Evolutionary conservation across 64 coral and sea anemone genomes (phyloP).

Genomic region (Catalaphyllia jardinei): DNA sequence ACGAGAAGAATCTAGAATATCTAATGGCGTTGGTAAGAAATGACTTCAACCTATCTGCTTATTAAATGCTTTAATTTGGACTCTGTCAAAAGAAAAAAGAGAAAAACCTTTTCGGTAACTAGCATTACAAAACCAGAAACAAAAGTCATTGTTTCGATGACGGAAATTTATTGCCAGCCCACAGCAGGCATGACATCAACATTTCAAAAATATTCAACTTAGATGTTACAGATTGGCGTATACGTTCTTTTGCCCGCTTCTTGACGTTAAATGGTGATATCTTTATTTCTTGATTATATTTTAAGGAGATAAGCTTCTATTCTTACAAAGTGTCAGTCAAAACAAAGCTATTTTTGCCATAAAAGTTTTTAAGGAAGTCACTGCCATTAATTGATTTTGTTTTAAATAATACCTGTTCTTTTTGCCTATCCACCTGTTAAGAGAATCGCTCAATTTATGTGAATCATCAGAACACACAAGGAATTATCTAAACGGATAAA

Average conservation of each 20-base stretch:
- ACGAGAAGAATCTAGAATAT: too few species aligned
- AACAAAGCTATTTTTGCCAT: too few species aligned
- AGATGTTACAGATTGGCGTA: neutral
- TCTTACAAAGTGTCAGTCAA: neutral
- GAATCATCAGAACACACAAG: too few species aligned
- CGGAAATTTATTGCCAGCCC: neutral
- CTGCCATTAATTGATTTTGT: too few species aligned
- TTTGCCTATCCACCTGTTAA: neutral
- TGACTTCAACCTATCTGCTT: too few species aligned
- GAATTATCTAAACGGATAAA: too few species aligned
- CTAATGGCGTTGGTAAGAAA: too few species aligned
- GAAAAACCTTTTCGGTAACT: too few species aligned
- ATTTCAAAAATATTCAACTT: neutral
- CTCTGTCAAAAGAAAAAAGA: too few species aligned
- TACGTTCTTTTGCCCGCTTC: neutral
- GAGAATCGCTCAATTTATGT: neutral
- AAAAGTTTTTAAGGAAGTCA: too few species aligned
- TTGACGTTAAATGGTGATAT: neutral
- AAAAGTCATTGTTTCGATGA: neutral
- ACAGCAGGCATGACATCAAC: neutral
- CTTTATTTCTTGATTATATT: neutral
- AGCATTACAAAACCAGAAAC: neutral
- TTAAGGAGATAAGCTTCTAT: neutral
- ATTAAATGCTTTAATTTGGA: too few species aligned
- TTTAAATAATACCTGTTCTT: slow-evolving; percentile 16